A percentile compares a stretch with the other conserved stretches of the same genome.
phyloP scores from a whole-genome alignment of 1,140 invertebrate genomes.

The Pemphigus obesinymphae region DNA sequence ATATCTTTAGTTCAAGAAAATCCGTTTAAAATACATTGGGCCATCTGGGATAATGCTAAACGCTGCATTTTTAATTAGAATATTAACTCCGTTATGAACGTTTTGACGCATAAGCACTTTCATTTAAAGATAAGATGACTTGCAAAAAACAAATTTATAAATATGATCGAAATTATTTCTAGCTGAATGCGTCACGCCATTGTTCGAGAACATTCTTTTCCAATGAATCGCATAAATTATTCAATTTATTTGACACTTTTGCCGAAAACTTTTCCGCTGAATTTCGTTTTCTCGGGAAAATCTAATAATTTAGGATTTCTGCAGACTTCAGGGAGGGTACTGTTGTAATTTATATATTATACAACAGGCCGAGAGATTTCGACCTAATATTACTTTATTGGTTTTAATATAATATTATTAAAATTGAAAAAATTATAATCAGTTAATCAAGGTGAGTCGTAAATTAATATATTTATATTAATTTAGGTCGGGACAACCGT shows the following conservation, averaged over 20 bases:
- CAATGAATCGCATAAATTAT: neutral
- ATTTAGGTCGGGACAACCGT: neutral
- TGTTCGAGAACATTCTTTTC: neutral
- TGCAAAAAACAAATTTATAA: too few species aligned
- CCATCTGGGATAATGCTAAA: too few species aligned
- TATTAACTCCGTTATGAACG: neutral
- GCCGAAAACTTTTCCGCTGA: neutral
- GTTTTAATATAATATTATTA: neutral
- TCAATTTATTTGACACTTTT: neutral
- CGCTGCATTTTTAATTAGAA: neutral
- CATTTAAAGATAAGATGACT: too few species aligned
- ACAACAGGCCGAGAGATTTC: too few species aligned
- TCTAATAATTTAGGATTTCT: neutral
- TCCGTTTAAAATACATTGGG: too few species aligned
- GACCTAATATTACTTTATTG: neutral
- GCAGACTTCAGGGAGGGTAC: too few species aligned
- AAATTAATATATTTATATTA: neutral
- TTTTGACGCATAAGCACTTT: neutral
- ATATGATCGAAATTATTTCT: neutral
- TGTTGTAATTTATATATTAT: too few species aligned
- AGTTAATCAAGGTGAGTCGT: neutral
- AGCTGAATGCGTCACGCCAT: accelerated
- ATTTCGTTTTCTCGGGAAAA: neutral
- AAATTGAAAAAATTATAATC: neutral
- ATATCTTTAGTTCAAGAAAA: too few species aligned